Conservation (phyloP, 2,113 vertebrate species). For the Pseudonaja textilis region DNA sequence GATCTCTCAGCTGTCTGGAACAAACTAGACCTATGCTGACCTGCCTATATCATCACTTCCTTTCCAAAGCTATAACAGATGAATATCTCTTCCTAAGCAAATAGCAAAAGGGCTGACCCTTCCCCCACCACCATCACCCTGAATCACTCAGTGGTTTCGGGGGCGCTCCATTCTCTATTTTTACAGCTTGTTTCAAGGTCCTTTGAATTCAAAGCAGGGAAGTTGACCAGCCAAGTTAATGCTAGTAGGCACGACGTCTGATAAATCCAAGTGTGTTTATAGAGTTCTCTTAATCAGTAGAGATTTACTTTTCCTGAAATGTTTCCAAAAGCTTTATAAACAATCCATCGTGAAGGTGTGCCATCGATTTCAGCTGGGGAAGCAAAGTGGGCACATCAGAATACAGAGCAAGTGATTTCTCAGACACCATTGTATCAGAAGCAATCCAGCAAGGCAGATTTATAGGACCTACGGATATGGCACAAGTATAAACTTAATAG, state of each 20-base stretch:
- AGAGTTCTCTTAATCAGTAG: neutral
- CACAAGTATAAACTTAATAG: constrained; percentile 11
- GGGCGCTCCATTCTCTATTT: constrained; percentile 51
- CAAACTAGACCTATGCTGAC: constrained; percentile 48
- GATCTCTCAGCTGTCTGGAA: constrained; percentile 59
- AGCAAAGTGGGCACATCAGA: neutral
- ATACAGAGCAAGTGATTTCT: neutral
- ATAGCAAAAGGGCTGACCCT: constrained; percentile 51
- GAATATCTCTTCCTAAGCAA: constrained; percentile 62
- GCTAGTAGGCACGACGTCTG: constrained; percentile 25
- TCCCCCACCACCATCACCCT: constrained; percentile 27
- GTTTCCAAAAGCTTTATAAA: neutral
- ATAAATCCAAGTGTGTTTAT: constrained; percentile 19
- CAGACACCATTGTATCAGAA: neutral
- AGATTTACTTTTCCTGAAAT: neutral
- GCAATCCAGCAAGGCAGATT: neutral
- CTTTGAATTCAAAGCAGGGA: constrained; percentile 45
- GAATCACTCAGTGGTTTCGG: constrained; percentile 55
- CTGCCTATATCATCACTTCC: constrained; percentile 52
- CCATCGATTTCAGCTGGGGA: neutral
- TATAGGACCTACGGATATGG: constrained; percentile 21
- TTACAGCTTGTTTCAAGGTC: constrained; percentile 56
- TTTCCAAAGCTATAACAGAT: constrained; percentile 40
- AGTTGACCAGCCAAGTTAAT: constrained; percentile 34
- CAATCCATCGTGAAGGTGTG: neutral